phyloP scores from a whole-genome alignment of 30 jellyfish, hydroid and myxozoan species.

The Chrysaora quinquecirrha region DNA sequence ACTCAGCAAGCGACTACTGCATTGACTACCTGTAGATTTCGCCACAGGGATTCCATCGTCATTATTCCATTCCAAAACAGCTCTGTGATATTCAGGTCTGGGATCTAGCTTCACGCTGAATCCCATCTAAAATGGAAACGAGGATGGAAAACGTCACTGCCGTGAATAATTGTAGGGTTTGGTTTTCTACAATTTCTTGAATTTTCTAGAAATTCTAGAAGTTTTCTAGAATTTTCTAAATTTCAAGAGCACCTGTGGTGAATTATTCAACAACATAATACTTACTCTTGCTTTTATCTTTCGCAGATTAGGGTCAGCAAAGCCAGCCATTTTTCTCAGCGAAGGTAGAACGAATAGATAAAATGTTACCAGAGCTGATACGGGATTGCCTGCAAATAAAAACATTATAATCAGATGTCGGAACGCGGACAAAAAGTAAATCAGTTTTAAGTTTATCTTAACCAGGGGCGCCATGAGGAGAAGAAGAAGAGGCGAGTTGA shows the following conservation, averaged over 20 bases:
- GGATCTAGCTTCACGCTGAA: slow-evolving; percentile 80
- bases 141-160: neutral
- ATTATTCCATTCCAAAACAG: slow-evolving; percentile 70
- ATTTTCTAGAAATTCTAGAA: too few relatives aligned
- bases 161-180: too few relatives aligned
- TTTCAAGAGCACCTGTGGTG: too few relatives aligned
- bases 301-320: slow-evolving; percentile 69
- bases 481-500: too few relatives aligned
- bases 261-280: too few relatives aligned
- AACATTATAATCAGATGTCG: too few relatives aligned
- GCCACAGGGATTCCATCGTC: slow-evolving; percentile 91
- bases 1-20: slow-evolving; percentile 98
- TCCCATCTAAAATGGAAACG: slow-evolving; percentile 71
- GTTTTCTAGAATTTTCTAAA: too few relatives aligned
- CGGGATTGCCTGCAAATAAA: slow-evolving; percentile 85
- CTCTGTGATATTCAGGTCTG: slow-evolving; percentile 98
- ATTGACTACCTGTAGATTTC: slow-evolving; percentile 93
- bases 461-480: too few relatives aligned
- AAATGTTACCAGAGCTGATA: slow-evolving; percentile 94
- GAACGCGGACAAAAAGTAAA: too few relatives aligned
- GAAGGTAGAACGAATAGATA: slow-evolving; percentile 94
- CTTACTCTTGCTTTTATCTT: slow-evolving; percentile 88
- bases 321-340: slow-evolving; percentile 86
- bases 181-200: too few relatives aligned
- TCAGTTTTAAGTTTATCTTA: too few relatives aligned